Conservation (phyloP, 2,113 vertebrate species). For the Scartelaos histophorus region DNA sequence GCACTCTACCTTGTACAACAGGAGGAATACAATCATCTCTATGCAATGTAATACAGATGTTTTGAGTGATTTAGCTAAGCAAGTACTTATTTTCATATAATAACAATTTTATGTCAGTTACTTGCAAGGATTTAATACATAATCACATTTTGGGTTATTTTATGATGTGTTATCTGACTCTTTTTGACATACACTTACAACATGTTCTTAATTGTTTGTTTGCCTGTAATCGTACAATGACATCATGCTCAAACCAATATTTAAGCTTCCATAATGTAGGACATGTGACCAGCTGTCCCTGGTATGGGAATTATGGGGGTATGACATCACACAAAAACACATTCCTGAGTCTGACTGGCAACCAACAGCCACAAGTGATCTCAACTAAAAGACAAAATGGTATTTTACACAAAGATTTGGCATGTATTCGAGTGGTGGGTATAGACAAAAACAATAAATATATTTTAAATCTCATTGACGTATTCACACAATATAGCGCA, state of each 20-base stretch:
- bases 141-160: not conserved
- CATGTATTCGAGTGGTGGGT: not conserved
- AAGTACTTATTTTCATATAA: too few relatives aligned
- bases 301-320: not conserved
- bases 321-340: conserved; percentile 16
- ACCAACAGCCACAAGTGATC: conserved; percentile 3
- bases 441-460: too few relatives aligned
- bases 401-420: too few relatives aligned
- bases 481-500: too few relatives aligned
- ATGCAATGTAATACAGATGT: too few relatives aligned
- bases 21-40: too few relatives aligned
- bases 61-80: too few relatives aligned
- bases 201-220: conserved; percentile 18
- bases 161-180: not conserved
- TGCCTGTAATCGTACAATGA: conserved; percentile 22
- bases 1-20: too few relatives aligned
- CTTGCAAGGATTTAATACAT: not conserved
- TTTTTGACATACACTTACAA: conserved; percentile 14
- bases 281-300: conserved; percentile 1
- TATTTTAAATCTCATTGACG: too few relatives aligned
- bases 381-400: not conserved
- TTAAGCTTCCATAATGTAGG: conserved; percentile 11
- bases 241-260: conserved; percentile 24
- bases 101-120: too few relatives aligned
- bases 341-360: not conserved